Evolutionary conservation across 2,113 vertebrate genomes (phyloP).

Genomic region (Myotis yumanensis): DNA sequence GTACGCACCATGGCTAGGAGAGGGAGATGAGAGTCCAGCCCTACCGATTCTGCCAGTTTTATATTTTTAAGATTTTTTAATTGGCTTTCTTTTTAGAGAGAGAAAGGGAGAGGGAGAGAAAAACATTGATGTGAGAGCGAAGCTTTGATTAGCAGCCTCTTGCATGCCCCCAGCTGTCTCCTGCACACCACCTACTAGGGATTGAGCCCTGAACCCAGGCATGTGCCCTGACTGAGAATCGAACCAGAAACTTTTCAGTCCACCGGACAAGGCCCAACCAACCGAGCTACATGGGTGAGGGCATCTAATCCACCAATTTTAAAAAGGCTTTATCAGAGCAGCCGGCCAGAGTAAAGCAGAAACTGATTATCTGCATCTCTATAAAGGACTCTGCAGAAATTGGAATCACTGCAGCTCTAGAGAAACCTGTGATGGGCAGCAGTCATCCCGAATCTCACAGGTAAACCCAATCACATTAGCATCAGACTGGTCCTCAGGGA

Average conservation of each 20-base stretch:
- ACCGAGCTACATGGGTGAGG: neutral
- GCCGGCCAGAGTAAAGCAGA: neutral
- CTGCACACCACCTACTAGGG: neutral
- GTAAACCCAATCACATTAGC: neutral
- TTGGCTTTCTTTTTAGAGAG: neutral
- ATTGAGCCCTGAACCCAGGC: neutral
- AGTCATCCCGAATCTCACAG: neutral
- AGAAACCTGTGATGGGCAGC: neutral
- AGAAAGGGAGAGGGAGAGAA: neutral
- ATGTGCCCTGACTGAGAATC: neutral
- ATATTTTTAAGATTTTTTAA: neutral
- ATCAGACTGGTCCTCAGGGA: neutral
- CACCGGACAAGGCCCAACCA: neutral
- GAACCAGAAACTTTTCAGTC: neutral
- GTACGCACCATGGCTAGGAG: neutral
- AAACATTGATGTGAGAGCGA: neutral
- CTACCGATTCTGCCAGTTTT: neutral
- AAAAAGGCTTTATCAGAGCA: neutral
- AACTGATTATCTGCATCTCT: neutral
- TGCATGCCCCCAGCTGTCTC: neutral
- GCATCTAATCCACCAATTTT: neutral
- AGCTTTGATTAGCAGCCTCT: neutral
- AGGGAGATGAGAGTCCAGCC: neutral
- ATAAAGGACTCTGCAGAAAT: neutral
- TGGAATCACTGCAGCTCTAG: neutral